A percentile compares a stretch with the other conserved stretches of the same genome.
These are phyloP conservation scores for Larimichthys crocea DNA, from an alignment of 2,113 vertebrate genomes.

Conservation along the genomic window DNA sequence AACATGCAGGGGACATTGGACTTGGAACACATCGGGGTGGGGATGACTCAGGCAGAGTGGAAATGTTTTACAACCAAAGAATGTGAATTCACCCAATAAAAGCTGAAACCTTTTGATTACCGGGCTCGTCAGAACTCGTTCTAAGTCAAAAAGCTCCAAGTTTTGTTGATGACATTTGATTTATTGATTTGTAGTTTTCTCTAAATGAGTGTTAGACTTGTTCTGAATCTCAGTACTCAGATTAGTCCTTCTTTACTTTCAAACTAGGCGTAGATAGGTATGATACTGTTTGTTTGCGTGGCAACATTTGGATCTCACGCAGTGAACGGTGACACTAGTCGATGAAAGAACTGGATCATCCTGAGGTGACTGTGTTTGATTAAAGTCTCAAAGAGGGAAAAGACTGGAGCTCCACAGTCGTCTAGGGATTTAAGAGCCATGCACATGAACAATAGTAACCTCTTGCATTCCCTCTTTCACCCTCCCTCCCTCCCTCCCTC, in stretches of 20 bases:
- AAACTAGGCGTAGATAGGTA: background rate
- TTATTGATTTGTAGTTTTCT: conserved; percentile 39
- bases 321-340: conserved; percentile 1
- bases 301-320: conserved; percentile 8
- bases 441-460: conserved; percentile 84
- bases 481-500: conserved; percentile 38
- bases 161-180: background rate
- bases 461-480: conserved; percentile 67
- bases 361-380: background rate
- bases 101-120: background rate
- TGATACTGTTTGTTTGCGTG: background rate
- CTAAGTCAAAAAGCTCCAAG: background rate
- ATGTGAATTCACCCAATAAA: conserved; percentile 28
- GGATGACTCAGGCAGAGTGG: conserved; percentile 57
- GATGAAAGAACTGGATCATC: background rate
- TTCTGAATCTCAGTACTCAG: background rate
- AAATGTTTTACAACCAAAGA: conserved; percentile 37
- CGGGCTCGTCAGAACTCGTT: background rate
- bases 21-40: conserved; percentile 53
- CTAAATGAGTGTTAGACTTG: background rate
- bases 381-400: conserved; percentile 57
- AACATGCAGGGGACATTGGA: conserved; percentile 83
- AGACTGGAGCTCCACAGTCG: conserved; percentile 36
- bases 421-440: conserved; percentile 70
- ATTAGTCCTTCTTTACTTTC: background rate